Percentiles rank a stretch among this genome's conserved stretches.
These are phyloP conservation scores for Leptothorax acervorum DNA, from an alignment of 2,888 invertebrate genomes.

Conservation along the genomic window DNA sequence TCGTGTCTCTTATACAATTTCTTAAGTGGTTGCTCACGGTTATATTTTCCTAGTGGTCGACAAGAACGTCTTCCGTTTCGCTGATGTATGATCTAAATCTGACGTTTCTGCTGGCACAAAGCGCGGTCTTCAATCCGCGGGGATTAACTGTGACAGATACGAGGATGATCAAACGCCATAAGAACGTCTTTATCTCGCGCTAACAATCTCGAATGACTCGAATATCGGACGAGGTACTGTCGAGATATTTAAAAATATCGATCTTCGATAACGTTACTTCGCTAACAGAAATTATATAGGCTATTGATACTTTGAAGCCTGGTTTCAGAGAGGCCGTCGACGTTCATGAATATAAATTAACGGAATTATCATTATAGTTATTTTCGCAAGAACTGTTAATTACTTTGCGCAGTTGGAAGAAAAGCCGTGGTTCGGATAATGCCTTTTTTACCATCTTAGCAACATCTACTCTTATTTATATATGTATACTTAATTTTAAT, in stretches of 20 bases:
- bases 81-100: slow-evolving; percentile 55
- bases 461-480: not conserved
- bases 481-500: not conserved
- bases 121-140: slow-evolving; percentile 26
- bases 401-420: not conserved
- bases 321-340: not conserved
- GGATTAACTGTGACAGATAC: slow-evolving; percentile 10
- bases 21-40: slow-evolving; percentile 50
- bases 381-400: slow-evolving; percentile 5
- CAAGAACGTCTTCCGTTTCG: slow-evolving; percentile 24
- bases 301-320: slow-evolving; percentile 14
- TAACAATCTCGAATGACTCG: slow-evolving; percentile 19
- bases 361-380: not conserved
- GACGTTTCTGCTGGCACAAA: slow-evolving; percentile 39
- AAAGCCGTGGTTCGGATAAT: not conserved
- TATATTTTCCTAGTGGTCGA: slow-evolving; percentile 46
- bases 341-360: not conserved
- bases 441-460: not conserved
- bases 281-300: slow-evolving; percentile 19
- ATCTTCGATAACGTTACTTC: not conserved
- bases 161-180: slow-evolving; percentile 9
- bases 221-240: not conserved
- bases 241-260: slow-evolving; percentile 19
- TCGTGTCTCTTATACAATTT: slow-evolving; percentile 59
- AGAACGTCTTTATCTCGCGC: slow-evolving; percentile 10